Base-by-base conservation (phyloP, 2,113 vertebrate genomes). In the Coptodon rendalli region DNA sequence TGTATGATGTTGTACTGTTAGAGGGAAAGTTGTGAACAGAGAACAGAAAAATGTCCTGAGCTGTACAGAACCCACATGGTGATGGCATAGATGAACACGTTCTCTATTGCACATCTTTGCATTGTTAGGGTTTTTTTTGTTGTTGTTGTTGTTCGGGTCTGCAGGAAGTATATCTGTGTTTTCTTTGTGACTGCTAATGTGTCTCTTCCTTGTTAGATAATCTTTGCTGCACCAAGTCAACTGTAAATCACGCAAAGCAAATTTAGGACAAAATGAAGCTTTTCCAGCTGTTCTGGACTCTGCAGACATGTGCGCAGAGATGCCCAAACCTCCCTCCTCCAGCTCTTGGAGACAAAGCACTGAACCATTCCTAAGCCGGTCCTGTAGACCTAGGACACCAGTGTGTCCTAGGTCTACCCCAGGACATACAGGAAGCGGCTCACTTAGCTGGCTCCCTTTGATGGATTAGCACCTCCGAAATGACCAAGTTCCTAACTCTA, bases 51-150 rank as follows among this genome's bases (percentile, higher is more conserved):
- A 5, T 10, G 38, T 38, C 40, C 40, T 40, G 40, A 11, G 10
- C 40, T 40, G 40, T 43, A 43, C 11, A 40, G 11, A 40, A 68
- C 12, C 63, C 36, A 68, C 0, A 2, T 40, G 4, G 19, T 0
- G 36, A 40, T 68, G 63, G 63, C 63, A 40, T 68, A 40, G 0
- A 13, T 3, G 19, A 68, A 5, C 1, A 0, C 4, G 0, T 13
- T 68, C 36, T 68, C 6, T 40, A 40, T 68, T 68, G 63, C 0
- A 40, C 63, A 68, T 9, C 3, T 38, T n/a, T n/a, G 31, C 19
- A 7, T 66, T 66, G 17, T 66, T 43, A 11, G 38, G 38, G 4
- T 63, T 14, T 34, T 29, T 57, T 7, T 54, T 43, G 12, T 48
- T 61, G 57, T 9, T 24, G 53, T 31, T 36, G 31, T 66, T 66